A percentile compares a stretch with the other conserved stretches of the same genome.
These are phyloP conservation scores for Falco rusticolus DNA, from an alignment of 2,797 vertebrate genomes.

Conservation along the genomic window DNA sequence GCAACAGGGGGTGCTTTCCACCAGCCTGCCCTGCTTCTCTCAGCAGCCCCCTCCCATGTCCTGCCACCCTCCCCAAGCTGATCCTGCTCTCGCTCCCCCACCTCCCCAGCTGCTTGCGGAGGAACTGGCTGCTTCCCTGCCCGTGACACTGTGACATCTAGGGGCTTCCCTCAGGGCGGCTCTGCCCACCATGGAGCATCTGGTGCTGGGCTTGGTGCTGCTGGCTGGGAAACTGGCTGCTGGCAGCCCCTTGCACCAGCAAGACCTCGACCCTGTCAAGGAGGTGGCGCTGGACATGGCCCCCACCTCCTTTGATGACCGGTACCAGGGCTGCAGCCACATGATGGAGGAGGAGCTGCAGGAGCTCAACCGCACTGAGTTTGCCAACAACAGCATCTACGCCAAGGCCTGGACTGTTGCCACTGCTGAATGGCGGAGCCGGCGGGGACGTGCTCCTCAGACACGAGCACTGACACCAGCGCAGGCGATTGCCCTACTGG, in stretches of 20 bases:
- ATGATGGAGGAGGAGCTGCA: not conserved
- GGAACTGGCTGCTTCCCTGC: not conserved
- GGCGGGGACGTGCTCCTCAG: fast-evolving
- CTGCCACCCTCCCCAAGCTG: fast-evolving
- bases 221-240: not conserved
- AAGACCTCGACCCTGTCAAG: fast-evolving
- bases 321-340: not conserved
- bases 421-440: slow-evolving; percentile 27
- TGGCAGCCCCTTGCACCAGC: fast-evolving
- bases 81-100: not conserved
- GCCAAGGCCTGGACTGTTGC: slow-evolving; percentile 51
- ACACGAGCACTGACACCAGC: not conserved
- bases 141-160: fast-evolving
- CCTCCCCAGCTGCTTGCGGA: fast-evolving
- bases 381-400: slow-evolving; percentile 29
- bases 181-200: not conserved
- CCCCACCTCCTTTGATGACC: not conserved
- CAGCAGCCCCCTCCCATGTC: no score
- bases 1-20: not conserved
- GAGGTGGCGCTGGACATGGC: not conserved
- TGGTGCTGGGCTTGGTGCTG: not conserved
- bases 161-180: not conserved
- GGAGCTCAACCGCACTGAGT: slow-evolving; percentile 56
- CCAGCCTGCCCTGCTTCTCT: not conserved
- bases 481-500: slow-evolving; percentile 63